A percentile compares a stretch with the other conserved stretches of the same genome.
Conservation (phyloP, 2,888 invertebrate genomes). For the Drosophila melanosoma region DNA sequence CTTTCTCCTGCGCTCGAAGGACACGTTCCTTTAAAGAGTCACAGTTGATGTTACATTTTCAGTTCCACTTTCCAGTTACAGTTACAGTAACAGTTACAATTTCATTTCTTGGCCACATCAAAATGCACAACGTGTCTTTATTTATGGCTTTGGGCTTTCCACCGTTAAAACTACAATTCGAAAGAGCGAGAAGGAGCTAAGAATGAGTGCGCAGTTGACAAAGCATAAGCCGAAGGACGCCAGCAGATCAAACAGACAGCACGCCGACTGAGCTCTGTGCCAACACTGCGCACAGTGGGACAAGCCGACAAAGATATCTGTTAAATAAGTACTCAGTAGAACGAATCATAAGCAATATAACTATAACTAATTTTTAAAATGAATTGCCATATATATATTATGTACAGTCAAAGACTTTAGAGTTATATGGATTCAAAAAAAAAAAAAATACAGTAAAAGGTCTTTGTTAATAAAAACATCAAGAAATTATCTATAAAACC, state of each 20-base stretch:
- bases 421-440: too few species aligned
- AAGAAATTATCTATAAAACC: not conserved
- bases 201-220: constrained; percentile 22
- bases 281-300: not conserved
- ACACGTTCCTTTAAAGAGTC: constrained; percentile 10
- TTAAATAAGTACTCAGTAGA: not conserved
- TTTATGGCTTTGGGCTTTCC: constrained; percentile 63
- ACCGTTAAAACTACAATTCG: constrained; percentile 43
- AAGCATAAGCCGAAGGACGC: constrained; percentile 47
- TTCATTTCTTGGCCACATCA: constrained; percentile 56
- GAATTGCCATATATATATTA: too few species aligned
- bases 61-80: constrained; percentile 20
- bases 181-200: not conserved
- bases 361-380: too few species aligned
- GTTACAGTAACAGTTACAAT: constrained; percentile 17
- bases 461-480: not conserved
- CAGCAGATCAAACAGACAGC: constrained; percentile 41
- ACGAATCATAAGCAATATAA: not conserved
- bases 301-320: not conserved
- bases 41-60: constrained; percentile 12
- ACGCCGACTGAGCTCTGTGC: constrained; percentile 7
- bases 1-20: not conserved
- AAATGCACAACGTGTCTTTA: constrained; percentile 79
- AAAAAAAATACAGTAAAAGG: not conserved
- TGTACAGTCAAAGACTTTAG: too few species aligned